A percentile compares a stretch with the other conserved stretches of the same genome.
phyloP scores from a whole-genome alignment of 2,888 invertebrate genomes.

The Calliphora vomitoria region DNA sequence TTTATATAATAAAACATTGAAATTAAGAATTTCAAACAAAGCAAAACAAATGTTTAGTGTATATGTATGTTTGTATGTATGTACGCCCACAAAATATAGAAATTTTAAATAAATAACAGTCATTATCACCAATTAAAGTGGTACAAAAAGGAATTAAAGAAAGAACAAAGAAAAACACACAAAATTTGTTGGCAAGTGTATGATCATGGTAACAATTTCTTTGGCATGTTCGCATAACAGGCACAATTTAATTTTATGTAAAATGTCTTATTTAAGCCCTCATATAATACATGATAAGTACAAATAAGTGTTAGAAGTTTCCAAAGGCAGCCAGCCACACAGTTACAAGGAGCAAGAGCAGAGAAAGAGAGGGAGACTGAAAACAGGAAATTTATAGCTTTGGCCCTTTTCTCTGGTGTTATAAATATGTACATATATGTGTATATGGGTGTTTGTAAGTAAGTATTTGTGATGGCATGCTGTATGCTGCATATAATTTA shows the following conservation, averaged over 20 bases:
- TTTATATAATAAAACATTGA: no score
- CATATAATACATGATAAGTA: constrained; percentile 68
- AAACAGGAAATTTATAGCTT: constrained; percentile 60
- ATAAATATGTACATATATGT: not conserved
- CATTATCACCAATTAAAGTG: constrained; percentile 61
- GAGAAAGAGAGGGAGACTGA: not conserved
- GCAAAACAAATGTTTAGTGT: no score
- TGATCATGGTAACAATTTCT: constrained; percentile 56
- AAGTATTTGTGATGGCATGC: not conserved
- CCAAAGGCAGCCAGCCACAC: constrained; percentile 14
- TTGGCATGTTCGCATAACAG: constrained; percentile 58
- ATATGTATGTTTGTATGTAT: no score
- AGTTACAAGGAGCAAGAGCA: not conserved
- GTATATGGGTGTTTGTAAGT: not conserved
- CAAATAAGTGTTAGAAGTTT: constrained; percentile 58
- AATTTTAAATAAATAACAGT: constrained; percentile 17
- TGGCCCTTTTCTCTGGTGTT: constrained; percentile 47
- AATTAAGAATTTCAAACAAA: no score
- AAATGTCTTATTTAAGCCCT: constrained; percentile 72
- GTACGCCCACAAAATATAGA: not conserved
- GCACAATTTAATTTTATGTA: constrained; percentile 61
- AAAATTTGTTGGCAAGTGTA: constrained; percentile 49
- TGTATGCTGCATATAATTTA: constrained; percentile 60
- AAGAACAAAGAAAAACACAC: not conserved
- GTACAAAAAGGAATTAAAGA: not conserved